phyloP scores from a whole-genome alignment of 2,797 vertebrate species.

The Kryptolebias ocellatus region DNA sequence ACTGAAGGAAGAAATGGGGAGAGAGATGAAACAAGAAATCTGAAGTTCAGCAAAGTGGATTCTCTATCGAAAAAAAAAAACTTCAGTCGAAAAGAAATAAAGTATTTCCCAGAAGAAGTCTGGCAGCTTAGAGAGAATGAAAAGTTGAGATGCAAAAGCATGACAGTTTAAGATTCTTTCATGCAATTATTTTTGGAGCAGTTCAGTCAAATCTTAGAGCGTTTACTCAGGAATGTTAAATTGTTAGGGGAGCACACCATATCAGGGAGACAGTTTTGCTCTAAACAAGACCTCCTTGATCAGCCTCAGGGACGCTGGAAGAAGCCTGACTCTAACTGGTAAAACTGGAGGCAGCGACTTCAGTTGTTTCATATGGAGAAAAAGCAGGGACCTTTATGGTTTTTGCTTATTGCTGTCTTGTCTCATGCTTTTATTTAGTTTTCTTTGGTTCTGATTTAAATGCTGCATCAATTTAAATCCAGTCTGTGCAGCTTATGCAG shows the following conservation, averaged over 20 bases:
- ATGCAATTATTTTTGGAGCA: slow-evolving; percentile 42
- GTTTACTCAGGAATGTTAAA: slow-evolving; percentile 41
- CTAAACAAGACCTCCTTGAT: slow-evolving; percentile 30
- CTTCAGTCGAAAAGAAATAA: slow-evolving; percentile 9
- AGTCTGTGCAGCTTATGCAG: too few species aligned
- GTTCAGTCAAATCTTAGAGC: slow-evolving; percentile 41
- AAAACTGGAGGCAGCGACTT: slow-evolving; percentile 12
- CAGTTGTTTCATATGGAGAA: slow-evolving; percentile 4
- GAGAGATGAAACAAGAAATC: slow-evolving; percentile 37
- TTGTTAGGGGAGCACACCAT: slow-evolving; percentile 23
- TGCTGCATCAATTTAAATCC: too few species aligned
- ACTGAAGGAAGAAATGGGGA: slow-evolving; percentile 15
- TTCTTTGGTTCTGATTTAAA: too few species aligned
- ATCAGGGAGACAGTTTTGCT: slow-evolving; percentile 26
- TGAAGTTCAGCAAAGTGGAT: slow-evolving; percentile 26
- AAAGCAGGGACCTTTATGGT: slow-evolving; percentile 3
- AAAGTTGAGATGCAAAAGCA: slow-evolving; percentile 26
- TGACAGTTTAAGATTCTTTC: slow-evolving; percentile 37
- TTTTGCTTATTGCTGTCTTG: neutral
- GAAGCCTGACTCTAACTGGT: slow-evolving; percentile 11
- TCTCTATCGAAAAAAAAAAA: neutral
- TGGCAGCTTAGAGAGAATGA: slow-evolving; percentile 13
- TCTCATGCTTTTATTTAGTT: neutral
- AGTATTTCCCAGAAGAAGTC: slow-evolving; percentile 14
- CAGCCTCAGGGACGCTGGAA: slow-evolving; percentile 17